Percentiles rank a stretch among this genome's conserved stretches.
Evolutionary conservation across 2,888 invertebrate genomes (phyloP).

Genomic region (Heliconius sara): DNA sequence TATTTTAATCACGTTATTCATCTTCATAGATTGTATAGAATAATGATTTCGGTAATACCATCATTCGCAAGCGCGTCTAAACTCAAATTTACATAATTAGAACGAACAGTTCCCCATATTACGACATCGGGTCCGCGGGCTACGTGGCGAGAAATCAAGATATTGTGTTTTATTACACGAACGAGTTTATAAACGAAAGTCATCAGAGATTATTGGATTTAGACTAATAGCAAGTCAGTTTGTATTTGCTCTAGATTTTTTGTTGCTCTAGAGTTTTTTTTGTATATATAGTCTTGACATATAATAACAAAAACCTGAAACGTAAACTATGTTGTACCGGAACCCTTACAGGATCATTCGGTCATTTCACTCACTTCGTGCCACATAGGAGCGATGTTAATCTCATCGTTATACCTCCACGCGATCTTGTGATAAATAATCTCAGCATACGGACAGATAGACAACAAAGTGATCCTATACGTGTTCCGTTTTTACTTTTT

Average conservation of each 20-base stretch:
- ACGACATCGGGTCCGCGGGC: constrained; percentile 53
- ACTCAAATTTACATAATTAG: constrained; percentile 50
- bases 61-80: constrained; percentile 24
- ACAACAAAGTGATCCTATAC: too few species aligned
- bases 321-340: too few species aligned
- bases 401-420: too few species aligned
- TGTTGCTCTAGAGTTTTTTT: too few species aligned
- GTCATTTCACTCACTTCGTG: too few species aligned
- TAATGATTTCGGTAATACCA: constrained; percentile 29
- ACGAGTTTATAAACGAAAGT: constrained; percentile 34
- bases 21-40: background rate
- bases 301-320: too few species aligned
- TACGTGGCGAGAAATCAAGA: constrained; percentile 52
- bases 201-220: background rate
- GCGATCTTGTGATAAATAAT: too few species aligned
- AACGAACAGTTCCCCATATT: constrained; percentile 50
- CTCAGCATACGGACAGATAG: too few species aligned
- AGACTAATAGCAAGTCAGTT: background rate
- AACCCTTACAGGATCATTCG: too few species aligned
- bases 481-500: too few species aligned
- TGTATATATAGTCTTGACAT: too few species aligned
- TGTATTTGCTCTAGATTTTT: background rate
- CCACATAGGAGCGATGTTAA: too few species aligned
- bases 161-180: constrained; percentile 41
- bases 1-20: constrained; percentile 16